Conservation (phyloP, 2,113 vertebrate genomes). For the Nothocercus nigrocapillus region DNA sequence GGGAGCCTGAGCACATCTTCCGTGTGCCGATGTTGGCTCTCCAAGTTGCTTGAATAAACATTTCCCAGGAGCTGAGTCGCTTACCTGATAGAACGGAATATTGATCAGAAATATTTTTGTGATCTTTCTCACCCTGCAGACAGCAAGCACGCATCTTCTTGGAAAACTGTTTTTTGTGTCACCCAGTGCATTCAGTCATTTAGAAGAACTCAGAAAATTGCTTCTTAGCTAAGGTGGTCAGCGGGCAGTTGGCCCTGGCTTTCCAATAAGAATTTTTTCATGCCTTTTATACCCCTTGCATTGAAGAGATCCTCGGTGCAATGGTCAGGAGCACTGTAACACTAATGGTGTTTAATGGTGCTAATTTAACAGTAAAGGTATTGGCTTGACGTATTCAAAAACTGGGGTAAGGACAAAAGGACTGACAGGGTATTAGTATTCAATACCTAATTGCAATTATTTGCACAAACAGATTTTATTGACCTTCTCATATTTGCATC, state of each 20-base stretch:
- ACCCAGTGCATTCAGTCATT: background rate
- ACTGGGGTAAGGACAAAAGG: background rate
- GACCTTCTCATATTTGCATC: background rate
- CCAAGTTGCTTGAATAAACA: background rate
- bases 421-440: background rate
- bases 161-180: background rate
- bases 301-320: background rate
- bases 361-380: background rate
- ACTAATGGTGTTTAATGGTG: background rate
- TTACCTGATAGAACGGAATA: background rate
- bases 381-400: background rate
- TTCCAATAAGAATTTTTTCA: background rate
- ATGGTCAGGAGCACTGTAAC: background rate
- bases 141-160: background rate
- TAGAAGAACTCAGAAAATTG: background rate
- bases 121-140: background rate
- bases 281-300: background rate
- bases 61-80: background rate
- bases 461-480: background rate
- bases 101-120: background rate
- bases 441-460: background rate
- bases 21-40: fast-evolving
- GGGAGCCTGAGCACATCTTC: background rate
- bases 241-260: background rate
- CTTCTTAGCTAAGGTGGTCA: background rate